Evolutionary conservation across 1,140 invertebrate species (phyloP), one percentile per base, ranked within the genome.

Genomic region (Apis florea): DNA sequence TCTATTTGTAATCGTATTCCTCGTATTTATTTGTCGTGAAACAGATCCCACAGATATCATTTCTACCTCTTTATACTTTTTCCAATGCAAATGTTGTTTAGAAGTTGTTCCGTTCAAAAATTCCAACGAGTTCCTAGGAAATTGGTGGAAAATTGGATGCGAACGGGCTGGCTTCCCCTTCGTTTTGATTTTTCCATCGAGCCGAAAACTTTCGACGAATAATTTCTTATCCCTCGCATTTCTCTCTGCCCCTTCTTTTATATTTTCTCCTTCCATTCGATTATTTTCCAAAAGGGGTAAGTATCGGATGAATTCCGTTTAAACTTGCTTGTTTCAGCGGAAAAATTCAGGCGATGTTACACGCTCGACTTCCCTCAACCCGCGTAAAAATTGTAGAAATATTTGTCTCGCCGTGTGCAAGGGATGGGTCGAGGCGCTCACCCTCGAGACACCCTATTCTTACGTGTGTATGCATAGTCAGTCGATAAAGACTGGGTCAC

Each of bases 1-100:
- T 70, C 78, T 56, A 80, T 80, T 80, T 80, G 19, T 58, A 49
- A 49, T 40, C 13, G 21, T 31, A 31, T 66, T 56, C n/a, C 26
- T n/a, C n/a, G n/a, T n/a, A 40, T 10, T 49, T 56, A 21, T 49
- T 19, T 12, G 2, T 11, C 9, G 49, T 31, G 17, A 49, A 80
- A 73, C 59, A 56, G 58, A 72, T 64, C 49, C 15, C 13, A 19
- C 49, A 71, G 68, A 5, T 31, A 71, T 72, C 49, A 9, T 31
- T 40, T 61, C 49, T 31, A 21, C 51, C 51, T 58, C 47, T 13
- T 47, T 73, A 31, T 56, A 51, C 24, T 9, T 47, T 73, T 26
- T 58, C 12, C 59, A 31, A 66, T 64, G 77, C 77, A 72, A 63
- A 64, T 56, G n/a, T 24, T n/a, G 47, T 72, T 56, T 64, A 69